Evolutionary conservation across 2,113 vertebrate genomes (phyloP).

Genomic region (Syngnathus scovelli): DNA sequence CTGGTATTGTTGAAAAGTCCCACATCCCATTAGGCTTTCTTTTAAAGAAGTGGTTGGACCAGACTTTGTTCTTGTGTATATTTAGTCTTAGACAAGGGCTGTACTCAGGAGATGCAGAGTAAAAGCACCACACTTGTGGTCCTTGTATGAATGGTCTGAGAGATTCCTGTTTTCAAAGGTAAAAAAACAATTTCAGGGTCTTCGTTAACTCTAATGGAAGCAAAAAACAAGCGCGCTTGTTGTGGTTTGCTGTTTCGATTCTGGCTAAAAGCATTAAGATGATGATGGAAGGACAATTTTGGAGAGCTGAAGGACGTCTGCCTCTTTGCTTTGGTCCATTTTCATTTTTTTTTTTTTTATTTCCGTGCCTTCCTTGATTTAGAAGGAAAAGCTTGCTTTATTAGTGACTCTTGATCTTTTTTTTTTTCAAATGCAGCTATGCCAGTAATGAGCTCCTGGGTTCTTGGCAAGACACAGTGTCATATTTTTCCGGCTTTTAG

Average conservation of each 20-base stretch:
- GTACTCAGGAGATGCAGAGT: constrained; percentile 15
- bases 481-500: no score
- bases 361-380: constrained; percentile 24
- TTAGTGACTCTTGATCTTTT: constrained; percentile 20
- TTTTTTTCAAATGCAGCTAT: constrained; percentile 14
- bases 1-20: background rate
- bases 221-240: constrained; percentile 28
- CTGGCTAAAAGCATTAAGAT: constrained; percentile 52
- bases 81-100: constrained; percentile 11
- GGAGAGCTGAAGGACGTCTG: constrained; percentile 15
- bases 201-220: constrained; percentile 56
- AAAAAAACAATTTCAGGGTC: constrained; percentile 44
- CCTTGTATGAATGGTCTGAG: constrained; percentile 30
- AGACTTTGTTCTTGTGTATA: constrained; percentile 11
- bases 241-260: constrained; percentile 12
- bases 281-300: constrained; percentile 33
- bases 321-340: constrained; percentile 32
- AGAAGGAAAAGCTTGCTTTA: constrained; percentile 24
- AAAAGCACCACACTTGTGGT: constrained; percentile 19
- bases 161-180: constrained; percentile 28
- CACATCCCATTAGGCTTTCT: background rate
- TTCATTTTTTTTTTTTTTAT: constrained; percentile 32
- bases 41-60: background rate
- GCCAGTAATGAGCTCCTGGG: constrained; percentile 2
- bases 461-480: background rate